Evolutionary conservation across 1,140 invertebrate genomes (phyloP), one percentile per base, ranked within the genome.

Genomic region (Drosophila cardini): DNA sequence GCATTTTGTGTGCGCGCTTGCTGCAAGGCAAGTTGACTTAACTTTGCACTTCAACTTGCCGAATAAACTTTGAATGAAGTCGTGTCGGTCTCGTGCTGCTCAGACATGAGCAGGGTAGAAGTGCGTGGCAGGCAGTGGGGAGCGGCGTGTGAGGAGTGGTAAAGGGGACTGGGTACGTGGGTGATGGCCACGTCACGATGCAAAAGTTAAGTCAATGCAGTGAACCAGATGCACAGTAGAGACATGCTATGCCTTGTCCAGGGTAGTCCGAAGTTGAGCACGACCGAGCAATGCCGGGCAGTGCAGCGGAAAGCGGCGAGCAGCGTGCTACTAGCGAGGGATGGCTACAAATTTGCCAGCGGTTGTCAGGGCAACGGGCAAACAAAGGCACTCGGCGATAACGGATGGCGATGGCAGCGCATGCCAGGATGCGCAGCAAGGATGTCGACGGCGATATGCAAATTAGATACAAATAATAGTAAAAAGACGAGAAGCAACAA

Each of bases 381-480:
- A 50, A 60, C 69, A 78, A 64, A 68, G 50, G 56, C 30, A 48
- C 40, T 56, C 57, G 55, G 26, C 67, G 82, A 86, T 82, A 78
- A 78, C 71, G 67, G 50, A 53, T 53, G 38, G 26, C 16, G 11
- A 42, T 21, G 36, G 64, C 64, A 62, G 76, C 79, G 83, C 81
- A 80, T 86, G 78, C 81, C 81, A 85, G 82, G 78, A 86, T 77
- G 76, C 75, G 76, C 77, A 48, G 38, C 60, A 52, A 72, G 64
- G 72, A 84, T 80, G 71, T 64, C 78, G 75, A 65, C 78, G 63
- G 71, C 77, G 77, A 84, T 89, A 89, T 89, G 84, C 84, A 89
- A 89, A 89, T 89, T 89, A 89, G 84, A 84, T 83, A 89, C 84
- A 84, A 89, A 90, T 89, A 89, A 77, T 89, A 89, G 84, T 80